Evolutionary conservation across 2,888 invertebrate species (phyloP), one percentile per base, ranked within the genome.

Genomic region (Lysandra coridon): DNA sequence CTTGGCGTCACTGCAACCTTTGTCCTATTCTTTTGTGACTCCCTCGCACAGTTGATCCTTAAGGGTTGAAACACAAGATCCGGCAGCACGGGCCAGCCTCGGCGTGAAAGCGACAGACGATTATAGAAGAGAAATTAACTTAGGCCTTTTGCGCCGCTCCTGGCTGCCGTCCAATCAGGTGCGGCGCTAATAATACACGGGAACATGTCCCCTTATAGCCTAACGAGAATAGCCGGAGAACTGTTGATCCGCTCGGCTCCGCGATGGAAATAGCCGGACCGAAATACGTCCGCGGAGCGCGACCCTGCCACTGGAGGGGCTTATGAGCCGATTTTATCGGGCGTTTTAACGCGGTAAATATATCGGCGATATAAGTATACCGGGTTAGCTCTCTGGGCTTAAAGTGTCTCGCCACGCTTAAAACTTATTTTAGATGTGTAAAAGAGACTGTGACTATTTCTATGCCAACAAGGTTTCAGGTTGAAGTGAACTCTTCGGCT

Each of bases 161-260:
- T 92, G 93, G 93, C 93, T 82, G 83, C 79, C 83, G 83, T 90
- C 93, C 93, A 93, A 92, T 92, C 91, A 91, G 91, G 92, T 92
- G 92, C 89, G 88, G 91, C 92, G 91, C 92, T 92, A 92, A 92
- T 90, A 87, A 91, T 93, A 93, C 85, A 84, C 85, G 85, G 85
- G 88, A 88, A 88, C 88, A 49, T 86, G 86, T 87, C 89, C 90
- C 87, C 86, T 90, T 92, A 92, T 92, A 93, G 91, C 85, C 85
- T 86, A 88, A 88, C 92, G 85, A 89, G 91, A 93, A 93, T 93
- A 93, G 90, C 88, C 88, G 89, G 89, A 88, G 87, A 82, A 83
- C 86, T 80, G 80, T 79, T 79, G 81, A 81, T 81, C 76, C 76
- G 33, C 64, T 30, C 69, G 4, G 69, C 69, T 17, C 69, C 69